Conservation (phyloP, 1,140 invertebrate species). For the Diploscapter pachys region DNA sequence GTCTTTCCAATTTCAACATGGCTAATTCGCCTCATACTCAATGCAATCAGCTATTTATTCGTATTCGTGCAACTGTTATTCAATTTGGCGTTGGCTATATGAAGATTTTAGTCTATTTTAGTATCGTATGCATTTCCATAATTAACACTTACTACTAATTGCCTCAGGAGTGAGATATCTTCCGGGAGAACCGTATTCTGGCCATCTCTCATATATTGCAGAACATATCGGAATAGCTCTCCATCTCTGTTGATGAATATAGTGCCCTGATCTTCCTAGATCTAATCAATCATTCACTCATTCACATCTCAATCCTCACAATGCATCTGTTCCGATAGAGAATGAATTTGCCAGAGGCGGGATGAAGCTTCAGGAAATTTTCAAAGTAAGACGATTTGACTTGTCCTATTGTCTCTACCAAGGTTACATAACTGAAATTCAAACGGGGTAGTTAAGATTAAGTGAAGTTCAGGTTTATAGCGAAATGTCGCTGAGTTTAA, state of each 20-base stretch:
- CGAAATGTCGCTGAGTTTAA: background rate
- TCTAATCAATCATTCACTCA: constrained; percentile 1
- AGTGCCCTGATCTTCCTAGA: constrained; percentile 29
- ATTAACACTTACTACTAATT: constrained; percentile 27
- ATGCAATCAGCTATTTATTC: too few relatives aligned
- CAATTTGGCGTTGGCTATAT: background rate
- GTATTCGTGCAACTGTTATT: background rate
- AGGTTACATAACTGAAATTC: constrained; percentile 11
- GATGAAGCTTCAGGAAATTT: background rate
- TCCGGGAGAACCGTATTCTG: constrained; percentile 36
- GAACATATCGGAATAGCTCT: constrained; percentile 35
- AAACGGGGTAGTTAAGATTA: background rate
- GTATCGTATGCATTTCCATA: background rate
- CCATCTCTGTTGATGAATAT: constrained; percentile 41
- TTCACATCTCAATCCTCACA: background rate
- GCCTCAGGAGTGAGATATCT: constrained; percentile 27
- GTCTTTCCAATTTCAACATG: too few relatives aligned
- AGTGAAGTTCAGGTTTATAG: too few relatives aligned
- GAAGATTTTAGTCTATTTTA: background rate
- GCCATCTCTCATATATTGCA: constrained; percentile 37
- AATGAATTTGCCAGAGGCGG: constrained; percentile 10
- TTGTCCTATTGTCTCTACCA: constrained; percentile 1
- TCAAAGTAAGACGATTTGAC: background rate
- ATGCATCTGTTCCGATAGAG: constrained; percentile 10
- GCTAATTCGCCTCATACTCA: too few relatives aligned